Evolutionary conservation across 1,140 invertebrate genomes (phyloP).

Genomic region (Venturia canescens): DNA sequence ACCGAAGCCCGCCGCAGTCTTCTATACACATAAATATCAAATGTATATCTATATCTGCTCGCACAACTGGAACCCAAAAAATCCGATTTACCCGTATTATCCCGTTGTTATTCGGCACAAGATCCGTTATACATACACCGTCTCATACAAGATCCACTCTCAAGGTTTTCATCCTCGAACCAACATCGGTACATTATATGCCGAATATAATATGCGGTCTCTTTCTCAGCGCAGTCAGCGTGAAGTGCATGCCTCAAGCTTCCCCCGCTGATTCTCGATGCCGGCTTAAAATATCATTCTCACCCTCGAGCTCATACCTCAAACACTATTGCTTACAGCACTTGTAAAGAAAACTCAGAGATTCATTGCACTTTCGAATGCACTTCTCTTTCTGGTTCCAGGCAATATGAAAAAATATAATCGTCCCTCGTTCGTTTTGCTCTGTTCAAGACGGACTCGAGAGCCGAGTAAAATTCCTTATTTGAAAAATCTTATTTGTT

Average conservation of each 20-base stretch:
- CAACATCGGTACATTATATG: background rate
- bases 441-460: no score
- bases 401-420: no score
- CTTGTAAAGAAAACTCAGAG: background rate
- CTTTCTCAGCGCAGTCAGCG: constrained; percentile 4
- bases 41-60: constrained; percentile 9
- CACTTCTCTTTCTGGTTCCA: background rate
- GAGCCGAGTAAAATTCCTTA: no score
- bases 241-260: constrained; percentile 4
- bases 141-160: background rate
- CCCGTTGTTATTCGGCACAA: constrained; percentile 45
- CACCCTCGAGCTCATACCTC: background rate
- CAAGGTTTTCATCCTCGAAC: constrained; percentile 2
- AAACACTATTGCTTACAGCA: background rate
- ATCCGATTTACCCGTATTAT: constrained; percentile 57
- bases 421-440: no score
- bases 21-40: constrained; percentile 1
- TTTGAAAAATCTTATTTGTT: no score
- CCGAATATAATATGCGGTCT: background rate
- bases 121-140: constrained; percentile 44
- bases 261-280: background rate
- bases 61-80: constrained; percentile 32
- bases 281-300: constrained; percentile 30
- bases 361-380: background rate
- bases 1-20: constrained; percentile 14